Evolutionary conservation across 2,113 vertebrate species (phyloP), one percentile per base, ranked within the genome.

Genomic region (Microcebus griseorufus): DNA sequence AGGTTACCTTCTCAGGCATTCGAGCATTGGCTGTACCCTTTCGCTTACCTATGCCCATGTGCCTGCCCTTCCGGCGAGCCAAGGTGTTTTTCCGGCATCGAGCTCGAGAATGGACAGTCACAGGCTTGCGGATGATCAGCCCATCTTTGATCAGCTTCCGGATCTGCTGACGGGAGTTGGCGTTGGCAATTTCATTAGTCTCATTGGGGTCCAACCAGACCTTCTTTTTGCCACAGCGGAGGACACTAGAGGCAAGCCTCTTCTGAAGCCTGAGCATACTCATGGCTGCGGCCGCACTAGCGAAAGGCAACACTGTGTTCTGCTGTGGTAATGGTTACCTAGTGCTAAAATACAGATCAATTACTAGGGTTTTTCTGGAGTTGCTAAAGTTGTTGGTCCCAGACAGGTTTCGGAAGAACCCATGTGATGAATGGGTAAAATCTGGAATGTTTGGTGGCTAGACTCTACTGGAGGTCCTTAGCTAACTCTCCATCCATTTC

Each of bases 111-210:
- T 99, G 99, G 84, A 99, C 99, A 1, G 99, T 99, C 72, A 99
- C 99, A 0, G 99, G 99, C 88, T 99, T 99, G 96, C 99, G 99
- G 95, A 99, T 99, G 97, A 99, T 99, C 89, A 99, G 98, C 96
- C 99, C 99, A 98, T 99, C 99, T 97, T 99, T 99, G 72, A 99
- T 99, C 97, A 99, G 97, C 67, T 99, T 99, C 79, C 99, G 99
- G 98, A 99, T 99, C 98, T 99, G 99, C 99, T 99, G 99, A 88
- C 99, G n/a, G n/a, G n/a, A n/a, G n/a, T n/a, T n/a, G n/a, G n/a
- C n/a, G n/a, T n/a, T n/a, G n/a, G n/a, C n/a, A n/a, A n/a, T n/a
- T n/a, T n/a, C n/a, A n/a, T n/a, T n/a, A n/a, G n/a, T n/a, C n/a
- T n/a, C n/a, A n/a, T n/a, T n/a, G n/a, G n/a, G n/a, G n/a, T n/a